Percentiles rank a stretch among this genome's conserved stretches.
These are phyloP conservation scores for Anguilla anguilla DNA, from an alignment of 2,797 vertebrate species.

Conservation along the genomic window DNA sequence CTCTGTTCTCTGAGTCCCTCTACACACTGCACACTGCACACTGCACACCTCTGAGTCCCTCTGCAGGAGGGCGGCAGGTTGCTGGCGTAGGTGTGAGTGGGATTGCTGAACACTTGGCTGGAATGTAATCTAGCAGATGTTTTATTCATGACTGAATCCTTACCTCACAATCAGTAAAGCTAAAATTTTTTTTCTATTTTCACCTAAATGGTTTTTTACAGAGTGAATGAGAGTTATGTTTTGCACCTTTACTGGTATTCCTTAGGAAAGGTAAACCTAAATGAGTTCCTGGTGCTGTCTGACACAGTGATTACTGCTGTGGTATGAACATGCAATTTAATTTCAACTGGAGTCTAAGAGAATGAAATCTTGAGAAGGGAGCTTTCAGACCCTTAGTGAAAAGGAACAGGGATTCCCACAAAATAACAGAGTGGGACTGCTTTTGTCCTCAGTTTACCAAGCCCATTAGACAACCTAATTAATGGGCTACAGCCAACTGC, in stretches of 20 bases:
- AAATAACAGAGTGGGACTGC: conserved; percentile 4
- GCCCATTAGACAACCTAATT: conserved; percentile 33
- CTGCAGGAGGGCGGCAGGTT: not conserved
- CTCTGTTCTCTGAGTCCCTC: not conserved
- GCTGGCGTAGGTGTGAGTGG: not conserved
- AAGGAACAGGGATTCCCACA: conserved; percentile 16
- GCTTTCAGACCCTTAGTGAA: not conserved
- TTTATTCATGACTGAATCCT: conserved; percentile 13
- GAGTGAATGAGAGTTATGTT: not conserved
- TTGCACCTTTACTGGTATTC: not conserved
- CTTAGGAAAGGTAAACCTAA: not conserved
- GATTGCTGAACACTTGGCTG: not conserved
- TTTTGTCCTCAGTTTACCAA: conserved; percentile 29
- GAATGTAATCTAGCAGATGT: conserved; percentile 2
- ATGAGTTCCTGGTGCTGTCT: not conserved
- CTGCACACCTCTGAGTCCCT: not conserved
- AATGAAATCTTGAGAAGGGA: not conserved
- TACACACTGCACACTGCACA: not conserved
- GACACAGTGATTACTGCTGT: not conserved
- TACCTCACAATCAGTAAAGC: not conserved
- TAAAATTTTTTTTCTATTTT: not conserved
- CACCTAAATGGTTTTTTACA: not conserved
- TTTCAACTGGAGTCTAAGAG: not conserved
- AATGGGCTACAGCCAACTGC: conserved; percentile 27
- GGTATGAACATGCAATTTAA: conserved; percentile 15